phyloP scores from a whole-genome alignment of 2,797 vertebrate species.

The Echeneis naucrates region DNA sequence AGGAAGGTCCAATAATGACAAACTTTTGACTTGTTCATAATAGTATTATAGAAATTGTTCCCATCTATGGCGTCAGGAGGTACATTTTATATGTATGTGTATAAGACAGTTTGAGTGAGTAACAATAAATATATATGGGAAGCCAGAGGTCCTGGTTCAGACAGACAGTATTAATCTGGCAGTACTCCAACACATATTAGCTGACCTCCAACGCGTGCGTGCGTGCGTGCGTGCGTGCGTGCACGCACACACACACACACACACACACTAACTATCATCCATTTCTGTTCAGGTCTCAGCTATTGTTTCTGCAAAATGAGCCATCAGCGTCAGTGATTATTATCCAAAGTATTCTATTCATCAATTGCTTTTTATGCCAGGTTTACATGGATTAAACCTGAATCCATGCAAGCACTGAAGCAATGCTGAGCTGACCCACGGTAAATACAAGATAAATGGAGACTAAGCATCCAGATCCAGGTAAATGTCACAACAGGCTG shows the following conservation, averaged over 20 bases:
- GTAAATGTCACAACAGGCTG: slow-evolving; percentile 10
- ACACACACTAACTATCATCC: neutral
- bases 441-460: neutral
- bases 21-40: too few species aligned
- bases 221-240: too few species aligned
- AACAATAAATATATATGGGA: neutral
- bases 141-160: neutral
- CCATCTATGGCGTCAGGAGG: too few species aligned
- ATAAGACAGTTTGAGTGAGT: neutral
- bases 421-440: neutral
- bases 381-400: slow-evolving; percentile 29
- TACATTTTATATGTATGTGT: neutral
- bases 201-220: too few species aligned
- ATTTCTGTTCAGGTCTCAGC: neutral
- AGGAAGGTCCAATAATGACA: too few species aligned
- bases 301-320: neutral
- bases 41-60: too few species aligned
- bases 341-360: neutral
- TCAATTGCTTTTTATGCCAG: slow-evolving; percentile 6
- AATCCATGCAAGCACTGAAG: neutral
- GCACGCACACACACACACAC: too few species aligned
- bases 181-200: neutral
- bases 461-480: slow-evolving; percentile 7
- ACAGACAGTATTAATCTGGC: neutral
- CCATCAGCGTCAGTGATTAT: neutral